Base-by-base conservation (phyloP, 2,888 invertebrate genomes). In the Leistus spinibarbis region DNA sequence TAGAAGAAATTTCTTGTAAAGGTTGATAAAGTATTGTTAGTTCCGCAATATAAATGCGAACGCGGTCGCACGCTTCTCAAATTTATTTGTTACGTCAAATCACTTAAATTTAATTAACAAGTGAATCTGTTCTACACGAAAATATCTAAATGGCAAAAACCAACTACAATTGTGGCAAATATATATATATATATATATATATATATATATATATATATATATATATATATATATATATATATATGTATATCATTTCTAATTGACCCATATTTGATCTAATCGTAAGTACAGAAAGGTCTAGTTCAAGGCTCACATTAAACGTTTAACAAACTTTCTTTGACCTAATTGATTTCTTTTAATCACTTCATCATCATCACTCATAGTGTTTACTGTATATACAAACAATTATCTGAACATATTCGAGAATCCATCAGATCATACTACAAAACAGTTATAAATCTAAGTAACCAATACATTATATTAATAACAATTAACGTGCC, bases 281-380 rank as follows among this genome's bases (percentile, higher is more conserved):
- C 17, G 24, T 17, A 20, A 17, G 53, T 10, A 54, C 13, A 10
- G 20, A 64, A 71, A 71, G 71, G 71, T 71, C 71, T 71, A 71
- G 71, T 71, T 63, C 71, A 71, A 71, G 64, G 71, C 56, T 71
- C 64, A 64, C 40, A 54, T 71, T 71, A 71, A 54, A n/a, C n/a
- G n/a, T n/a, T n/a, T n/a, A n/a, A 27, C 24, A 64, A 53, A 71
- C 71, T 71, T 71, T 71, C 71, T 71, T 71, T 71, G 64, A 71
- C 71, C 71, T 64, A 64, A 62, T 64, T 71, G 71, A 71, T 71
- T 64, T 56, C 71, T n/a, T n/a, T n/a, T 71, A 71, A 71, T 71
- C 71, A 64, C n/a, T n/a, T n/a, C n/a, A n/a, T n/a, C n/a, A n/a
- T n/a, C n/a, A n/a, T n/a, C n/a, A n/a, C n/a, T n/a, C n/a, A n/a